Evolutionary conservation across 2,113 vertebrate genomes (phyloP), one percentile per base, ranked within the genome.

Genomic region (Hydropotes inermis): DNA sequence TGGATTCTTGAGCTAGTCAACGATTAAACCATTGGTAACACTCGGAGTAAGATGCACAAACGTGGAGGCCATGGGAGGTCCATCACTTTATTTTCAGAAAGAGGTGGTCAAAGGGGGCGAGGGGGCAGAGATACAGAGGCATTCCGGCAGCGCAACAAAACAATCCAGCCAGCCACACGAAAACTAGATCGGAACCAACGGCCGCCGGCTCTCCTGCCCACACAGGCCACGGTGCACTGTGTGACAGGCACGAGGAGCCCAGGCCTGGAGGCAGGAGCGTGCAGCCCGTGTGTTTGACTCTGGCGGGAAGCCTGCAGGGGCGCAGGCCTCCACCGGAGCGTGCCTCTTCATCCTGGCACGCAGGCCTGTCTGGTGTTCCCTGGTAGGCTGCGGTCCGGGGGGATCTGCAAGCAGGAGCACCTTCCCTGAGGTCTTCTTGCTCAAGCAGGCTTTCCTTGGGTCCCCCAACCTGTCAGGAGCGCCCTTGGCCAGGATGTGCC

Each of bases 71-170:
- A 81, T 15, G 15, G 52, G 54, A 83, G n/a, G 43, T 10, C 94
- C 30, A 23, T 60, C 55, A 55, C 67, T 98, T 95, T 97, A 98
- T 95, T 97, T 93, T 74, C 74, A 91, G 33, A 95, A 91, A 93
- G 27, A 54, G 67, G 87, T 9, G 39, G 43, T 67, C 58, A 81
- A 58, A 87, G 13, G 23, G 23, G 47, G 10, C 4, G 0, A 27
- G 17, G 2, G 30, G 43, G 33, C 6, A 36, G 58, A 57, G n/a
- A 74, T 2, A 96, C 36, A 89, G 52, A 90, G 43, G 76, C 84
- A 64, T 74, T 79, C 84, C 1, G 0, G n/a, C 52, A 81, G 55
- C 83, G 70, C 10, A 74, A 47, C 43, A 36, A 78, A 19, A 50
- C 50, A 21, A n/a, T 36, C 60, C 36, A 30, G 19, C 45, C 92